Percentiles rank a stretch among this genome's conserved stretches.
These are phyloP conservation scores for Hoplodrina blanda DNA, from an alignment of 2,888 invertebrate species.

Conservation along the genomic window DNA sequence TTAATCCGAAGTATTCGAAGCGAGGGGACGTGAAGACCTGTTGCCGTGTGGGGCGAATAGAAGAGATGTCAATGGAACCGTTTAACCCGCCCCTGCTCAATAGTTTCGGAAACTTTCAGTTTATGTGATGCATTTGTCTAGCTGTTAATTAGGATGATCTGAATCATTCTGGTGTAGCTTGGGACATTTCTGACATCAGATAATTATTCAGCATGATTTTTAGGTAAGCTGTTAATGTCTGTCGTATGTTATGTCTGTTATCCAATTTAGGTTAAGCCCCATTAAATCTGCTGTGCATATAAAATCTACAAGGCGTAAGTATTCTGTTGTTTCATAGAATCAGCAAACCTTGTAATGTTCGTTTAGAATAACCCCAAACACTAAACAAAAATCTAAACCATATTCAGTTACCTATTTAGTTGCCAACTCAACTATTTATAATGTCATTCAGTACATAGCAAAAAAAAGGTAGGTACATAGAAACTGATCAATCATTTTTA, in stretches of 20 bases:
- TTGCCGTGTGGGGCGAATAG: slow-evolving; percentile 48
- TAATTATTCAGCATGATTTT: background rate
- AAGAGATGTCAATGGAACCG: slow-evolving; percentile 55
- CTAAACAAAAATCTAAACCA: background rate
- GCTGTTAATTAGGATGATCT: slow-evolving; percentile 31
- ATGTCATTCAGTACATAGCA: slow-evolving; percentile 9
- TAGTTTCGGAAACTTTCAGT: slow-evolving; percentile 53
- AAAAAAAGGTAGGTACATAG: background rate
- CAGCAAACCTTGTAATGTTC: background rate
- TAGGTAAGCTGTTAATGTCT: background rate
- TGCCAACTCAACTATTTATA: background rate
- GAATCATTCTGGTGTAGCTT: background rate
- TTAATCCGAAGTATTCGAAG: slow-evolving; percentile 51
- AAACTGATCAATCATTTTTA: slow-evolving; percentile 34
- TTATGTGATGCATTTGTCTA: slow-evolving; percentile 36
- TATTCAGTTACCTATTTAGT: background rate
- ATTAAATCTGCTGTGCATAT: background rate
- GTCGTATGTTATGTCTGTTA: too few species aligned
- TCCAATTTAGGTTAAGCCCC: too few species aligned
- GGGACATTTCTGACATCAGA: background rate
- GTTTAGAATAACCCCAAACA: background rate
- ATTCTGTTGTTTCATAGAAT: too few species aligned
- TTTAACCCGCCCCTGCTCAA: slow-evolving; percentile 52
- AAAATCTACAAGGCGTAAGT: background rate
- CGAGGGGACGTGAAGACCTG: slow-evolving; percentile 56